These are phyloP conservation scores for Poliocrania exsul DNA, from an alignment of 2,797 vertebrate genomes.

Conservation along the genomic window DNA sequence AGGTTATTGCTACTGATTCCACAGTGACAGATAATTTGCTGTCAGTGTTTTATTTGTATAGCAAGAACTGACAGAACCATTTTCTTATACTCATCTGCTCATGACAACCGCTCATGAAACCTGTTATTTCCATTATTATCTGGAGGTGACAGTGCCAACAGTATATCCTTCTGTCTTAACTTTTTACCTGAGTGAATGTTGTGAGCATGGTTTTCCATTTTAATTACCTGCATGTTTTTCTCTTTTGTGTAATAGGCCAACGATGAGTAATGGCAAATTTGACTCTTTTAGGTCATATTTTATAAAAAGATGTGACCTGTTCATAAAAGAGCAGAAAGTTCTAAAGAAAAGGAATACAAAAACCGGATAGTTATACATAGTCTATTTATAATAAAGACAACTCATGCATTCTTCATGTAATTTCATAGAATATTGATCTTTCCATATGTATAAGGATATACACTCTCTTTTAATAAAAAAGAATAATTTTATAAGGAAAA, in stretches of 20 bases:
- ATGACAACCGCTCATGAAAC: not conserved
- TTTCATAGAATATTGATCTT: not conserved
- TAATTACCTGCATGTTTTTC: not conserved
- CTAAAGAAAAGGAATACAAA: not conserved
- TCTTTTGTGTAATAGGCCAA: not conserved
- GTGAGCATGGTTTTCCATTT: not conserved
- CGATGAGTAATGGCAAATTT: fast-evolving
- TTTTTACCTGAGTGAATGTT: not conserved
- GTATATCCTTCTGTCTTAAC: not conserved
- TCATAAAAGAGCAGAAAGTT: not conserved
- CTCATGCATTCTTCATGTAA: not conserved
- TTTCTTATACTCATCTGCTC: not conserved
- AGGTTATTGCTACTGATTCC: not conserved
- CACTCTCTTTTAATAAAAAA: not conserved
- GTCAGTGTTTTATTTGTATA: not conserved
- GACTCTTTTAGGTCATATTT: not conserved
- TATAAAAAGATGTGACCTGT: not conserved
- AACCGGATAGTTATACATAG: not conserved
- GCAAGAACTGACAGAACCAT: not conserved
- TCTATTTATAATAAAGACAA: not conserved
- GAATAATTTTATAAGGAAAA: not conserved
- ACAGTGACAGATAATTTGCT: not conserved
- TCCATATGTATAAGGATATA: not conserved
- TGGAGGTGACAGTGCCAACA: not conserved
- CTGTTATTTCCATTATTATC: not conserved